Conservation (phyloP, 2,888 invertebrate genomes). For the Synanthedon andrenaeformis region DNA sequence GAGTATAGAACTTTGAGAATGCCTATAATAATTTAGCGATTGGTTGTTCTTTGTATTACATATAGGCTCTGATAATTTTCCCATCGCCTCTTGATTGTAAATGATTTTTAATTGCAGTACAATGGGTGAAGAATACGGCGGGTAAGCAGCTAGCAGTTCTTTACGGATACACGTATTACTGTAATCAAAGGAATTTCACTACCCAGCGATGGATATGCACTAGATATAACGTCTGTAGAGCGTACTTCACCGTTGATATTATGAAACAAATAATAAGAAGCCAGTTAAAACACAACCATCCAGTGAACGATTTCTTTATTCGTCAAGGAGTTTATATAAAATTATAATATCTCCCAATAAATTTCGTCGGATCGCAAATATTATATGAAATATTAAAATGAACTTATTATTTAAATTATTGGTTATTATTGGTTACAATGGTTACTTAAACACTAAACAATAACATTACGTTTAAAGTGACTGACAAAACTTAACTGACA, state of each 20-base stretch:
- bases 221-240: not conserved
- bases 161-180: conserved; percentile 7
- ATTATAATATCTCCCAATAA: not conserved
- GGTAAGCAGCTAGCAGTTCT: conserved; percentile 8
- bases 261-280: not conserved
- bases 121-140: not conserved
- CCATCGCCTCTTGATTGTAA: no score
- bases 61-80: no score
- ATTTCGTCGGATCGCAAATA: no score
- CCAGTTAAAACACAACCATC: not conserved
- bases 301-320: not conserved
- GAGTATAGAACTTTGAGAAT: no score
- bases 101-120: not conserved
- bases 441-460: no score
- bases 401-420: no score
- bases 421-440: no score
- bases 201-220: conserved; percentile 1
- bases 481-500: no score
- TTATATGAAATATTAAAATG: no score
- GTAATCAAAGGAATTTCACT: not conserved
- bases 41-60: no score
- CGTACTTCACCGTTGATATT: not conserved
- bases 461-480: no score
- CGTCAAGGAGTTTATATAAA: conserved; percentile 1
- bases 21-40: no score